phyloP scores from a whole-genome alignment of 2,113 vertebrate genomes.

The Fulmarus glacialis region DNA sequence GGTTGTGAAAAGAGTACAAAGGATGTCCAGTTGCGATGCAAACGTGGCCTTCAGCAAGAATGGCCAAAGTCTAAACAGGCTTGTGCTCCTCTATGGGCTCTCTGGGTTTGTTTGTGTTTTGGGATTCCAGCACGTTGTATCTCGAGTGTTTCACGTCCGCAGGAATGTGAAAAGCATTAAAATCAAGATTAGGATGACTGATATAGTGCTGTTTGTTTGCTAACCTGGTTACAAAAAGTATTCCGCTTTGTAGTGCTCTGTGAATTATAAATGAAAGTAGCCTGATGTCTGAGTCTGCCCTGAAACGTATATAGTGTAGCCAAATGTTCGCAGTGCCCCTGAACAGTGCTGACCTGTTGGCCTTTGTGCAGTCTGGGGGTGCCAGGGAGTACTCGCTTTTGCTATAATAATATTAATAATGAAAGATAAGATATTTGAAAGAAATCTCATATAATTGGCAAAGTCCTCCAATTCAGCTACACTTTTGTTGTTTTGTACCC shows the following conservation, averaged over 20 bases:
- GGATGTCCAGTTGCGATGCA: neutral
- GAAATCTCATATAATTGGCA: neutral
- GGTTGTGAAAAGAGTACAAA: neutral
- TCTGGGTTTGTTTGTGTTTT: neutral
- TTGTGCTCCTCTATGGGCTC: neutral
- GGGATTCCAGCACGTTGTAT: neutral
- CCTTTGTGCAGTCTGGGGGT: neutral
- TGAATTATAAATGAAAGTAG: neutral
- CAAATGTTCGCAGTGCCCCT: neutral
- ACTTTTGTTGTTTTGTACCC: neutral
- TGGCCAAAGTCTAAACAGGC: neutral
- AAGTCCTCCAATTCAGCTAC: neutral
- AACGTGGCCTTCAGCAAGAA: neutral
- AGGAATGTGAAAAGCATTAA: constrained; percentile 30
- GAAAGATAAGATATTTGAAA: neutral
- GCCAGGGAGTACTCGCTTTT: rapidly evolving
- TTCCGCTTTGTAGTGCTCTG: neutral
- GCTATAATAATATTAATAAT: neutral
- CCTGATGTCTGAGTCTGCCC: neutral
- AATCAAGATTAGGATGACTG: constrained; percentile 19
- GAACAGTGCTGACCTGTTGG: neutral
- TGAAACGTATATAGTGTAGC: rapidly evolving
- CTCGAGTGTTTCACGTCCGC: neutral
- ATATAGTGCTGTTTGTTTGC: neutral
- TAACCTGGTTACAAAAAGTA: neutral